These are phyloP conservation scores for Zygaena filipendulae DNA, from an alignment of 2,888 invertebrate species.

Conservation along the genomic window DNA sequence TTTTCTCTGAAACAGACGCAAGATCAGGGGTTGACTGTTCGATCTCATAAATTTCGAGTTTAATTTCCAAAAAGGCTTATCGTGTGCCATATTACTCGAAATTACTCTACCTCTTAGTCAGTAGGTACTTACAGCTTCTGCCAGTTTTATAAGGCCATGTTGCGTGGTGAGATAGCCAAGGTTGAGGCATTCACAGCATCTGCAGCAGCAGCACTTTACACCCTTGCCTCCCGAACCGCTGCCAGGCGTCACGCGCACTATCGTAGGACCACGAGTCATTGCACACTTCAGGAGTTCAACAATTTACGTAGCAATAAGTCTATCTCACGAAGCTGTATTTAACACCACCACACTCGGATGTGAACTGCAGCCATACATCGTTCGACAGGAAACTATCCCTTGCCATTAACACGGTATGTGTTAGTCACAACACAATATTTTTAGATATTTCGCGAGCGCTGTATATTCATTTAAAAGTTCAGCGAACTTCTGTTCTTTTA, in stretches of 20 bases:
- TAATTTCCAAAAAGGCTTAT: too few relatives aligned
- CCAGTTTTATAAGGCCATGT: conserved; percentile 78
- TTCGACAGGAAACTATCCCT: conserved; percentile 21
- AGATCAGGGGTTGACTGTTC: too few relatives aligned
- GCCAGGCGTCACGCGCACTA: conserved; percentile 50
- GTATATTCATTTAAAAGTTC: conserved; percentile 21
- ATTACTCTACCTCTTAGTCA: too few relatives aligned
- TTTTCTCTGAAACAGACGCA: too few relatives aligned
- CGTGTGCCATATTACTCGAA: too few relatives aligned
- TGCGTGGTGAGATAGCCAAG: conserved; percentile 78
- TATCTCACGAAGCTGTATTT: background rate
- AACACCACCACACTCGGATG: too few relatives aligned
- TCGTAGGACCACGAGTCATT: conserved; percentile 59
- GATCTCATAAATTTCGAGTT: too few relatives aligned
- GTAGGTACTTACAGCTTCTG: conserved; percentile 77
- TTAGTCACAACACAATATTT: conserved; percentile 60
- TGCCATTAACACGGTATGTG: conserved; percentile 38
- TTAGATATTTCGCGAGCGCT: conserved; percentile 40
- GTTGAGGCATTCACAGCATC: conserved; percentile 83
- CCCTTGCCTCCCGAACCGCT: conserved; percentile 52
- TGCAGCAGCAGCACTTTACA: conserved; percentile 77
- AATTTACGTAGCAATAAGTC: conserved; percentile 12
- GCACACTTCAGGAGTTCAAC: conserved; percentile 14
- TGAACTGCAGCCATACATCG: background rate
- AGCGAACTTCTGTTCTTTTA: conserved; percentile 15